Evolutionary conservation across 2,888 invertebrate species (phyloP).

Genomic region (Nephrotoma appendiculata): DNA sequence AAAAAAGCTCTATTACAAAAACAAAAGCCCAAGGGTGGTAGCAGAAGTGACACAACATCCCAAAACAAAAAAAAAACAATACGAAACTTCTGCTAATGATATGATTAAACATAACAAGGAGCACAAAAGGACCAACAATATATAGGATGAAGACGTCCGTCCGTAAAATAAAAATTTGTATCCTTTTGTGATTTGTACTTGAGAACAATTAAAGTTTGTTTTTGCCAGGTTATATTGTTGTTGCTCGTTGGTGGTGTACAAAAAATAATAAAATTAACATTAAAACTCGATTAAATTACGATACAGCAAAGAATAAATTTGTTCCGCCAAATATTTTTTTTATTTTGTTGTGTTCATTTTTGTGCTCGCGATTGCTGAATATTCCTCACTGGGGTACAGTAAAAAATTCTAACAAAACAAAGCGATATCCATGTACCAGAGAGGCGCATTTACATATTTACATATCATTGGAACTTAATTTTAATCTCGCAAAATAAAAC

Average conservation of each 20-base stretch:
- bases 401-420: background rate
- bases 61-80: background rate
- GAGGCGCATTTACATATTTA: background rate
- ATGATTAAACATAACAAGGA: background rate
- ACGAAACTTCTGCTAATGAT: background rate
- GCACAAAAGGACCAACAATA: background rate
- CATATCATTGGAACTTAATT: background rate
- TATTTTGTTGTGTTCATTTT: background rate
- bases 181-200: background rate
- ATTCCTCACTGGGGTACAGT: background rate
- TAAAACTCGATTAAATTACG: background rate
- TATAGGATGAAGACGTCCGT: background rate
- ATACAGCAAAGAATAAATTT: background rate
- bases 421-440: background rate
- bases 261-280: background rate
- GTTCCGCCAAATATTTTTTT: background rate
- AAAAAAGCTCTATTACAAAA: background rate
- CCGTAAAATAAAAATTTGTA: background rate
- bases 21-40: background rate
- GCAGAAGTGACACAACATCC: background rate
- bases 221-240: background rate
- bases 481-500: background rate
- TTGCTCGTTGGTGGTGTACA: background rate
- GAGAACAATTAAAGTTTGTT: background rate
- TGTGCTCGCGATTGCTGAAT: background rate